Evolutionary conservation across 1,140 invertebrate genomes (phyloP).

Genomic region (Aphelinus certus): DNA sequence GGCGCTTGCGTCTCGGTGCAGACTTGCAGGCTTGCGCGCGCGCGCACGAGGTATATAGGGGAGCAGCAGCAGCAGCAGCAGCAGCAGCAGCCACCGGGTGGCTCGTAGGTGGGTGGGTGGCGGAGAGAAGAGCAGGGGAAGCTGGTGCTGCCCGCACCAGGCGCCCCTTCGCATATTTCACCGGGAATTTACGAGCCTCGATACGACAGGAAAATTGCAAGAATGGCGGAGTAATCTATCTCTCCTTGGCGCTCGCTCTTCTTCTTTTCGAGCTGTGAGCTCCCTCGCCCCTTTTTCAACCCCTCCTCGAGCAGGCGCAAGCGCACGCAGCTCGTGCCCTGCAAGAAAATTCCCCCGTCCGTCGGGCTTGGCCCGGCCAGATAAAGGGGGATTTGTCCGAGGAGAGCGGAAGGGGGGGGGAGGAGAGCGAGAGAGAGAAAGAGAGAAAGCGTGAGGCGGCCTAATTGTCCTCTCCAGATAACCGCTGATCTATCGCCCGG

Average conservation of each 20-base stretch:
- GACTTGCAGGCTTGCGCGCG: neutral
- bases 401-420: constrained; percentile 30
- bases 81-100: neutral
- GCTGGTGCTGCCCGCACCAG: constrained; percentile 69
- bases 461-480: constrained; percentile 60
- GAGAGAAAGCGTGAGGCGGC: constrained; percentile 22
- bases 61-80: neutral
- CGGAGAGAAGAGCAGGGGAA: constrained; percentile 48
- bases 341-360: constrained; percentile 53
- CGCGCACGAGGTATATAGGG: neutral
- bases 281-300: constrained; percentile 48
- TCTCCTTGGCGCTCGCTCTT: constrained; percentile 65
- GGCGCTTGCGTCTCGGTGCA: constrained; percentile 2
- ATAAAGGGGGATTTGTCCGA: constrained; percentile 60
- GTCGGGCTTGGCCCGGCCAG: constrained; percentile 35
- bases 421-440: no score
- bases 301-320: neutral
- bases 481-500: constrained; percentile 49
- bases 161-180: constrained; percentile 79
- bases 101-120: constrained; percentile 45
- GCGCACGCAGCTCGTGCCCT: neutral
- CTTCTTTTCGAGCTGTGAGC: constrained; percentile 52
- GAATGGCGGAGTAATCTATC: constrained; percentile 81
- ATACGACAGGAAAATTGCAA: constrained; percentile 83
- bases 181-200: constrained; percentile 78